phyloP scores from a whole-genome alignment of 2,888 invertebrate genomes.

The Spodoptera picta region DNA sequence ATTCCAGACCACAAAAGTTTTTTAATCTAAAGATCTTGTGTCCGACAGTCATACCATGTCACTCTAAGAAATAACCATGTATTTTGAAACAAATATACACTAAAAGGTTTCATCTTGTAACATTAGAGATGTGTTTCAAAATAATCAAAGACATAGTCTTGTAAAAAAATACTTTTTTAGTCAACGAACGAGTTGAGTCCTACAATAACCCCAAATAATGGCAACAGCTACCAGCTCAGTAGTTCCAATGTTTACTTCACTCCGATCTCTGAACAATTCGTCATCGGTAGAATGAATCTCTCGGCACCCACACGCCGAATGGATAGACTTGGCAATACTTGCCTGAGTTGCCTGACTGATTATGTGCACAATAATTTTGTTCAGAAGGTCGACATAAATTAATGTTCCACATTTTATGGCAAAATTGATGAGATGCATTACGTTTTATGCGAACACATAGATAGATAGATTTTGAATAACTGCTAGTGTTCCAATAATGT shows the following conservation, averaged over 20 bases:
- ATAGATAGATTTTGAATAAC: no score
- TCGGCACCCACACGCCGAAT: slow-evolving; percentile 66
- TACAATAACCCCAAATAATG: slow-evolving; percentile 11
- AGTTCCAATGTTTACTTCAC: slow-evolving; percentile 68
- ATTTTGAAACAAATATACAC: no score
- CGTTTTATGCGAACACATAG: background rate
- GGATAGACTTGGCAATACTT: slow-evolving; percentile 37
- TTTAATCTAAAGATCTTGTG: no score
- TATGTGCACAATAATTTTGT: slow-evolving; percentile 14
- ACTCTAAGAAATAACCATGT: no score
- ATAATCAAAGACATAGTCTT: no score
- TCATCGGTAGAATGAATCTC: slow-evolving; percentile 84
- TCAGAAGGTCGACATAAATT: slow-evolving; percentile 21
- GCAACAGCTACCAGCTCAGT: slow-evolving; percentile 61
- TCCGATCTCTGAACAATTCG: slow-evolving; percentile 78
- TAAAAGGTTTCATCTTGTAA: no score
- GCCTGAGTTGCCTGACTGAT: background rate
- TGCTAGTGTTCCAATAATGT: no score
- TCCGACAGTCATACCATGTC: no score
- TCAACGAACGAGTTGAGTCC: background rate
- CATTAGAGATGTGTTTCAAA: no score
- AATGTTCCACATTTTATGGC: slow-evolving; percentile 16
- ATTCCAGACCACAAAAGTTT: no score
- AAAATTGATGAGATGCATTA: background rate
- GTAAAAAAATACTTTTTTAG: no score